Evolutionary conservation across 2,797 vertebrate species (phyloP).

Genomic region (Acanthis flammea): DNA sequence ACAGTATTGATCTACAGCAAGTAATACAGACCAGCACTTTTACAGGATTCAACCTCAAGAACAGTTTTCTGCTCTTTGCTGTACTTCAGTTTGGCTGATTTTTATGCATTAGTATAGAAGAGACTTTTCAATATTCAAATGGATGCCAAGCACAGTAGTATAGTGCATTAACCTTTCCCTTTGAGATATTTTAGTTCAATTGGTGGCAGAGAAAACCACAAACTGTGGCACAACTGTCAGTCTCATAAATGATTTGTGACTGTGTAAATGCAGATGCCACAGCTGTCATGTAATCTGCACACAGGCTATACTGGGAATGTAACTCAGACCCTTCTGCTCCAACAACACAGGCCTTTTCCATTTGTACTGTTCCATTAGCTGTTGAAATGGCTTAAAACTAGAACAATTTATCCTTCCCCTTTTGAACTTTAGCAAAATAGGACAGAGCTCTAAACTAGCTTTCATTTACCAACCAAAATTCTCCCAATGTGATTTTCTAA

Average conservation of each 20-base stretch:
- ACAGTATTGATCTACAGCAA: background rate
- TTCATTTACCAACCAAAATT: constrained; percentile 54
- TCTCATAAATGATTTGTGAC: constrained; percentile 53
- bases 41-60: background rate
- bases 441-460: constrained; percentile 9
- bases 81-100: constrained; percentile 19
- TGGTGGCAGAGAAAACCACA: constrained; percentile 63
- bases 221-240: constrained; percentile 62
- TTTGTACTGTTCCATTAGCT: constrained; percentile 29
- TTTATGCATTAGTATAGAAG: constrained; percentile 36
- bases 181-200: constrained; percentile 60
- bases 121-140: constrained; percentile 55
- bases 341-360: constrained; percentile 9
- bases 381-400: constrained; percentile 37
- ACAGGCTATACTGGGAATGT: background rate
- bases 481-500: constrained; percentile 52
- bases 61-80: constrained; percentile 3
- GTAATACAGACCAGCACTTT: background rate
- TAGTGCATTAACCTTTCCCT: constrained; percentile 64
- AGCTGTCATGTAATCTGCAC: constrained; percentile 46
- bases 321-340: constrained; percentile 31
- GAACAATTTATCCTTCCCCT: constrained; percentile 53
- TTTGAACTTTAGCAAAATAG: constrained; percentile 45
- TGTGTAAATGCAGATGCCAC: constrained; percentile 40
- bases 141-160: constrained; percentile 47